Evolutionary conservation across 2,888 invertebrate genomes (phyloP).

Genomic region (Priocnemis perturbator): DNA sequence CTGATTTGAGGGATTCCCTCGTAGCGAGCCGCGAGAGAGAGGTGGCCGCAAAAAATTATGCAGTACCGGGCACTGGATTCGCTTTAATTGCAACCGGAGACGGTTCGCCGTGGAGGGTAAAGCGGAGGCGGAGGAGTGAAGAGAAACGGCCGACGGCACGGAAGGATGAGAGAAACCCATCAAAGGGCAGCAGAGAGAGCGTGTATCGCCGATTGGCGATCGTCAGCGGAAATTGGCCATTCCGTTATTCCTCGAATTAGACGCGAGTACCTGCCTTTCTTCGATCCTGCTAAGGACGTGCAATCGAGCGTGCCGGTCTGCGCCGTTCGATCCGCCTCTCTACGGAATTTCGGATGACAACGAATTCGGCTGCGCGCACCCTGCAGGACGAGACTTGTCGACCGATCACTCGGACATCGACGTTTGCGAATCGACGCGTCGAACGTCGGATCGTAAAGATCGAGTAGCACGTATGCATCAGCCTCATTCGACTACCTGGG

Average conservation of each 20-base stretch:
- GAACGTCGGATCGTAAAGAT: constrained; percentile 15
- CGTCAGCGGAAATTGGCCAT: constrained; percentile 29
- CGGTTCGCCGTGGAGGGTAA: neutral
- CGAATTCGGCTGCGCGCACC: no score
- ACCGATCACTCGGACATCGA: constrained; percentile 13
- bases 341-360: no score
- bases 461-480: constrained; percentile 50
- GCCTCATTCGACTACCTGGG: constrained; percentile 28
- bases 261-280: constrained; percentile 14
- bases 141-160: neutral
- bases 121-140: neutral
- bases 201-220: constrained; percentile 23
- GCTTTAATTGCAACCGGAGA: constrained; percentile 9
- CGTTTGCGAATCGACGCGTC: constrained; percentile 15
- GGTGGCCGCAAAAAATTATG: constrained; percentile 13
- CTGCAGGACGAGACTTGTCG: no score
- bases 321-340: neutral
- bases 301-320: constrained; percentile 6
- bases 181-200: constrained; percentile 18
- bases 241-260: constrained; percentile 43
- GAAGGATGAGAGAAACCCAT: constrained; percentile 1
- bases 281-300: no score
- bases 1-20: no score
- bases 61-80: neutral
- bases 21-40: no score